phyloP scores from a whole-genome alignment of 2,113 vertebrate species.

The Peromyscus leucopus region DNA sequence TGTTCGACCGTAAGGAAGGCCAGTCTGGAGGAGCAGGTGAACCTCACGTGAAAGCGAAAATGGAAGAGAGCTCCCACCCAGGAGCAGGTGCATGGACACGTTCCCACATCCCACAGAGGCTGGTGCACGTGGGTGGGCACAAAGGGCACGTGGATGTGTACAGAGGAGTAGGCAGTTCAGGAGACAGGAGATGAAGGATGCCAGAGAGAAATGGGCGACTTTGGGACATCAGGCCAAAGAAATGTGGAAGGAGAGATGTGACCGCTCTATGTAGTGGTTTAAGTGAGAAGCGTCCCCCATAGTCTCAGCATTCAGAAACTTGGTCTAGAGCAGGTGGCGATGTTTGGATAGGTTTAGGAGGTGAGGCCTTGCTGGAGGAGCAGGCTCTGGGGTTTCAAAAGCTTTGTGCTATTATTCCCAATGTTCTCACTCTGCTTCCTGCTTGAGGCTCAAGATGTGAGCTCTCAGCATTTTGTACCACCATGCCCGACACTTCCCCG shows the following conservation, averaged over 20 bases:
- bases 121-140: rapidly evolving
- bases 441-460: background rate
- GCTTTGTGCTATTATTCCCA: background rate
- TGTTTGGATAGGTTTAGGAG: background rate
- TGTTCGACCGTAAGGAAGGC: rapidly evolving
- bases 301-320: background rate
- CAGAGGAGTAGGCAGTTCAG: background rate
- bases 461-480: background rate
- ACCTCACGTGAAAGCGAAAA: background rate
- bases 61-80: background rate
- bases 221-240: background rate
- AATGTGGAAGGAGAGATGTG: background rate
- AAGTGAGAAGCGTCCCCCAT: background rate
- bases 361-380: background rate
- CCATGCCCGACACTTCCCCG: too few relatives aligned
- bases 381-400: background rate
- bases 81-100: background rate
- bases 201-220: background rate
- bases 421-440: background rate
- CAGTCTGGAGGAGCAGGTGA: rapidly evolving
- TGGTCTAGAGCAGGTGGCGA: background rate
- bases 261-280: background rate
- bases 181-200: background rate
- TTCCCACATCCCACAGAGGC: background rate
- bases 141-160: too few relatives aligned